phyloP scores from a whole-genome alignment of 2,797 vertebrate species.

The Melanogrammus aeglefinus region DNA sequence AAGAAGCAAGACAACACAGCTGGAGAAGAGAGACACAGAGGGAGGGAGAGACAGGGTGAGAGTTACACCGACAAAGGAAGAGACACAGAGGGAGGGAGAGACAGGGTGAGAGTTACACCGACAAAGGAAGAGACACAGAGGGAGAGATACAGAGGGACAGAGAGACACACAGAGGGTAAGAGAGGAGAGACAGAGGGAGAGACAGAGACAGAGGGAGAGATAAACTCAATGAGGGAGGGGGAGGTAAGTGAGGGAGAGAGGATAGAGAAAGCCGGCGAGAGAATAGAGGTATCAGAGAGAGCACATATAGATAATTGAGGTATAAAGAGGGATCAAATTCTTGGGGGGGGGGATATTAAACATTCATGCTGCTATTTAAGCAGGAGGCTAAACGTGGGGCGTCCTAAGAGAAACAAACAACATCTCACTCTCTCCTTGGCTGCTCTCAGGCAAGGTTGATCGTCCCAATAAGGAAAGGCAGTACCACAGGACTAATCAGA shows the following conservation, averaged over 20 bases:
- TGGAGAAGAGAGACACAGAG: not conserved
- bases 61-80: not conserved
- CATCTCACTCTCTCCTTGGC: not conserved
- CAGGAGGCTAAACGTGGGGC: not conserved
- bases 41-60: not conserved
- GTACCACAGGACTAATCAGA: not conserved
- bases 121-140: not conserved
- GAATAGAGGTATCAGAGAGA: not conserved
- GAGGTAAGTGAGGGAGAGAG: not conserved
- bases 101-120: not conserved
- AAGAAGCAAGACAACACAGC: not conserved
- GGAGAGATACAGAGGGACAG: not conserved
- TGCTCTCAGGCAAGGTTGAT: not conserved
- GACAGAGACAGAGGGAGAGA: not conserved
- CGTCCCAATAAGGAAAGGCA: not conserved
- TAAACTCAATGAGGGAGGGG: too few species aligned
- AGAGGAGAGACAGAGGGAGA: not conserved
- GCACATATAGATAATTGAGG: conserved; percentile 3
- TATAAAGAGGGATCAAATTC: conserved; percentile 27
- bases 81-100: not conserved
- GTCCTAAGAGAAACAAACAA: not conserved
- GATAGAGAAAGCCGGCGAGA: not conserved
- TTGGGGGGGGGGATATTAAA: not conserved
- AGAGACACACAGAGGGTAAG: not conserved
- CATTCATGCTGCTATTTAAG: not conserved